These are phyloP conservation scores for Macrophya alboannulata DNA, from an alignment of 2,888 invertebrate genomes.

Conservation along the genomic window DNA sequence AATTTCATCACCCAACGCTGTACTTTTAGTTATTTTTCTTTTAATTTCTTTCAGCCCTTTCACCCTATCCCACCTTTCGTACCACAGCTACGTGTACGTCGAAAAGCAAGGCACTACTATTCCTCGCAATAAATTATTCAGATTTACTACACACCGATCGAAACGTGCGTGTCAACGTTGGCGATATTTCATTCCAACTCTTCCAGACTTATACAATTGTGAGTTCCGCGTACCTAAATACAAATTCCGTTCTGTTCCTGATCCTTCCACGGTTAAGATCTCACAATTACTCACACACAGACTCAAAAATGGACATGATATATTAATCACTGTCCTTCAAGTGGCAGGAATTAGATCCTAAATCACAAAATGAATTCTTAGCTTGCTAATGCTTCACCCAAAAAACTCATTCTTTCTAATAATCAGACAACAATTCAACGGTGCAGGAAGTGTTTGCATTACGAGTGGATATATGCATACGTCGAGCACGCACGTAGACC, in stretches of 20 bases:
- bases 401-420: neutral
- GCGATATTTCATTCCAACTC: slow-evolving; percentile 22
- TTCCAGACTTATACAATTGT: neutral
- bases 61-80: neutral
- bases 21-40: neutral
- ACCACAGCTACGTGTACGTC: neutral
- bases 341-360: neutral
- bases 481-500: neutral
- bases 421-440: neutral
- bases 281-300: neutral
- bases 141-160: slow-evolving; percentile 36
- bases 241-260: neutral
- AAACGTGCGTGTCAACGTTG: slow-evolving; percentile 35
- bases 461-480: neutral
- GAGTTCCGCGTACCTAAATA: neutral
- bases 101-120: slow-evolving; percentile 13
- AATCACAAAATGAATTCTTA: neutral
- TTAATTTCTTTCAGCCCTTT: neutral
- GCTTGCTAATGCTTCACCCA: neutral
- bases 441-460: slow-evolving; percentile 37
- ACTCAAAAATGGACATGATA: neutral
- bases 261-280: neutral
- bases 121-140: slow-evolving; percentile 31
- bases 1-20: neutral
- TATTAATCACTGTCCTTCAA: slow-evolving; percentile 40